These are phyloP conservation scores for Argyrosomus japonicus DNA, from an alignment of 2,113 vertebrate species.

Conservation along the genomic window DNA sequence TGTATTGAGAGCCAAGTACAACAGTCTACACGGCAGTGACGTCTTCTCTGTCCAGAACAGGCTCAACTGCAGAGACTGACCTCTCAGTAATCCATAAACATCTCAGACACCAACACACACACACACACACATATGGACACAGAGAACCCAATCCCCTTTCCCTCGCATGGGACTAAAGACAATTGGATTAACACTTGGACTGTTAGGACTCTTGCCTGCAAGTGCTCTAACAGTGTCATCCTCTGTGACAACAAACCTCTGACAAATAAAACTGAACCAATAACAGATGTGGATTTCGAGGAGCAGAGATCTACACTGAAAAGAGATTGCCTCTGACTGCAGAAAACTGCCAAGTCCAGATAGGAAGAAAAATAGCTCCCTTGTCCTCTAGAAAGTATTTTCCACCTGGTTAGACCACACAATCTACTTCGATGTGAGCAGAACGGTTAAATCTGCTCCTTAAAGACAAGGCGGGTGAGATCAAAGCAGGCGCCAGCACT, in stretches of 20 bases:
- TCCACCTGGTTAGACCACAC: conserved; percentile 64
- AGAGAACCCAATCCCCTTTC: conserved; percentile 50
- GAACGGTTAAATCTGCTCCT: conserved; percentile 56
- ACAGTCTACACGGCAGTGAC: conserved; percentile 37
- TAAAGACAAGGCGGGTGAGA: conserved; percentile 51
- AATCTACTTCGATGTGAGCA: conserved; percentile 57
- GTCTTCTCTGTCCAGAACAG: conserved; percentile 41
- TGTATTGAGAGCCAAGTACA: conserved; percentile 40
- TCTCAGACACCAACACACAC: conserved; percentile 36
- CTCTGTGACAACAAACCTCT: conserved; percentile 34
- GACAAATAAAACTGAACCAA: conserved; percentile 26
- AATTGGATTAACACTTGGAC: conserved; percentile 62
- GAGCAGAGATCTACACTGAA: conserved; percentile 1
- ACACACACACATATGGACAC: conserved; percentile 18
- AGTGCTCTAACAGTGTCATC: conserved; percentile 32
- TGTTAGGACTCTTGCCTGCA: conserved; percentile 13
- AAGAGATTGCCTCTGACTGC: conserved; percentile 22
- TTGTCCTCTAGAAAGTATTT: conserved; percentile 59
- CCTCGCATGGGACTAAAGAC: conserved; percentile 51
- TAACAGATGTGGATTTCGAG: conserved; percentile 25
- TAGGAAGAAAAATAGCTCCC: conserved; percentile 28
- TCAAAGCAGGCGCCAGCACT: conserved; percentile 61
- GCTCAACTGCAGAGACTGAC: conserved; percentile 50
- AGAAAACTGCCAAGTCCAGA: conserved; percentile 19
- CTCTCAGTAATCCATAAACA: conserved; percentile 67